Base-by-base conservation (phyloP, 2,888 invertebrate genomes). In the Ditula angustiorana region DNA sequence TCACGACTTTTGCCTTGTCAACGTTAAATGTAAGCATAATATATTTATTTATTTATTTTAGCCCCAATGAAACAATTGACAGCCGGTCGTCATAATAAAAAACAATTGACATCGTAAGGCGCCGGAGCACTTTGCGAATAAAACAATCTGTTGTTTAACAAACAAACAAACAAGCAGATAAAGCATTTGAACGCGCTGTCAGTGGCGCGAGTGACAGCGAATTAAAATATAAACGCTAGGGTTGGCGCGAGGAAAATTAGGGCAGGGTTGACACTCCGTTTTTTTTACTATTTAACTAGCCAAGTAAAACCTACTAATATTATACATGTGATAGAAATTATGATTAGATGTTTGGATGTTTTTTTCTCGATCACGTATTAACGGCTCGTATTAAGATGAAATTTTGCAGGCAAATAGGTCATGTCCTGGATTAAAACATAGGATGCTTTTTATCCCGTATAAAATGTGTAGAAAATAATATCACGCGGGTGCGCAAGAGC, bases 101-200 rank as follows among this genome's bases (percentile, higher is more conserved):
- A 66, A 67, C 67, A 65, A 52, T 64, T 61, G 56, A 59, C 61
- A 64, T 63, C 37, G 60, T 19, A 19, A 46, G 49, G 50, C 56
- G 58, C 53, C 49, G 58, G 60, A 64, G 61, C 60, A 69, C 67
- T 68, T 66, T 64, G 68, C 71, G 66, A 70, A 80, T 82, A 76
- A 83, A 83, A 80, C 86, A 87, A 85, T 86, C 82, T 86, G 85
- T 81, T 81, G 81, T 81, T 74, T 75, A 78, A 49, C 59, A 59
- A 56, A 62, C 62, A 59, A 56, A 62, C 62, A 50, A 81, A 86
- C 80, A 85, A 81, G 85, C 83, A 35, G 37, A 60, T 52, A 80
- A 74, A 78, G 77, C 82, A 81, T 73, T 80, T 76, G 73, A 72
- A 62, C 73, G 72, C 71, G 68, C 75, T 76, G 75, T 74, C 74